Evolutionary conservation across 2,888 invertebrate species (phyloP).

Genomic region (Margaritifera margaritifera): DNA sequence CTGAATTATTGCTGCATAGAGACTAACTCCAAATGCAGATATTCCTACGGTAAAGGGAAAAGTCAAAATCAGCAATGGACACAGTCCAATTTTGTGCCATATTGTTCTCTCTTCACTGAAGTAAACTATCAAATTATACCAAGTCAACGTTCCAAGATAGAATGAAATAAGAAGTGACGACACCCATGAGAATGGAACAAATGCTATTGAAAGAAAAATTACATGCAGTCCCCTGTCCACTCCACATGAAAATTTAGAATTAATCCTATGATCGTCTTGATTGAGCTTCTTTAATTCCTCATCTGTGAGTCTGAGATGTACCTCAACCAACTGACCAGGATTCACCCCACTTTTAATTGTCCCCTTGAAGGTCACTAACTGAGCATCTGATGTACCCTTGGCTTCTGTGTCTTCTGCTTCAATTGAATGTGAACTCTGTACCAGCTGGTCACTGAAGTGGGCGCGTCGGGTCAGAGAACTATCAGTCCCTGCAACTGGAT

Average conservation of each 20-base stretch:
- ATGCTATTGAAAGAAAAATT: constrained; percentile 79
- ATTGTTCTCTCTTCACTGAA: constrained; percentile 81
- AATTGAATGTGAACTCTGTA: constrained; percentile 38
- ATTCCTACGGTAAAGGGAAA: constrained; percentile 82
- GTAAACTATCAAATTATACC: constrained; percentile 84
- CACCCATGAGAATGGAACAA: constrained; percentile 80
- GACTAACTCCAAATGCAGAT: constrained; percentile 79
- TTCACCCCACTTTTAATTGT: constrained; percentile 78
- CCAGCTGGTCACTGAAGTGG: constrained; percentile 31
- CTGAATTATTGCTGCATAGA: constrained; percentile 81
- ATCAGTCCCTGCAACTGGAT: constrained; percentile 14
- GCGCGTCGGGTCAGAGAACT: constrained; percentile 23
- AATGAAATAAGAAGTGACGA: constrained; percentile 81
- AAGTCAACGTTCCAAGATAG: constrained; percentile 83
- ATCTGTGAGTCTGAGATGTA: constrained; percentile 78
- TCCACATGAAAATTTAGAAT: constrained; percentile 73
- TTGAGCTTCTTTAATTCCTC: constrained; percentile 82
- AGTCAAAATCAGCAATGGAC: constrained; percentile 80
- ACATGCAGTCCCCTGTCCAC: constrained; percentile 80
- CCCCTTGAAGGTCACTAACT: constrained; percentile 35
- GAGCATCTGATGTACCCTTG: constrained; percentile 21
- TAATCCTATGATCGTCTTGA: constrained; percentile 72
- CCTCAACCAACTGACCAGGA: constrained; percentile 81
- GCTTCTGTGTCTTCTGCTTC: constrained; percentile 12
- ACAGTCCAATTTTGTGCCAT: constrained; percentile 78